Percentiles rank a stretch among this genome's conserved stretches.
phyloP scores from a whole-genome alignment of 92 coral and sea anemone species.

The Hydrozoanthus gracilis region DNA sequence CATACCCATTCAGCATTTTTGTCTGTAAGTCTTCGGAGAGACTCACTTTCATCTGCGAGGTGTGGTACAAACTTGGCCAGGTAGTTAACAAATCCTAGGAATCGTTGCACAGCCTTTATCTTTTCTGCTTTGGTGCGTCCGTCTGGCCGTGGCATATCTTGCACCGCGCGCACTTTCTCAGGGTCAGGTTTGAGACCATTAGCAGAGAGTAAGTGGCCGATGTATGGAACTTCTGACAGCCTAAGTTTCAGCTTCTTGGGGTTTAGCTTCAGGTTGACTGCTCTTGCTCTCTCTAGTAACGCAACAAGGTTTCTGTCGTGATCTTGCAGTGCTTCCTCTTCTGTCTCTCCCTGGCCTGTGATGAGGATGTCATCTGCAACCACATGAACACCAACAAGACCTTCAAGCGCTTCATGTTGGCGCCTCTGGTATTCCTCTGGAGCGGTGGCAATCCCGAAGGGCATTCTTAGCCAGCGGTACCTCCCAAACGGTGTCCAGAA shows the following conservation, averaged over 20 bases:
- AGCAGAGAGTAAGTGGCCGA: slow-evolving; percentile 40
- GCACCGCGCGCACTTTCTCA: slow-evolving; percentile 49
- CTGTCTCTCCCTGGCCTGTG: slow-evolving; percentile 40
- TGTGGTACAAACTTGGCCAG: slow-evolving; percentile 52
- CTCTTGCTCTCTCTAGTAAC: slow-evolving; percentile 47
- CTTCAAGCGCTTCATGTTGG: slow-evolving; percentile 56
- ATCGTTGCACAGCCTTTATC: slow-evolving; percentile 52
- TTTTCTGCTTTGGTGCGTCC: slow-evolving; percentile 37
- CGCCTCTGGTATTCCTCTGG: slow-evolving; percentile 8
- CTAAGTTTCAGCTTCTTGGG: slow-evolving; percentile 50
- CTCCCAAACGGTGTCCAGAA: slow-evolving; percentile 4
- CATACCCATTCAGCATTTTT: slow-evolving; percentile 42
- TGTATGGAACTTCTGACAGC: slow-evolving; percentile 45
- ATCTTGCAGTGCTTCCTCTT: slow-evolving; percentile 47
- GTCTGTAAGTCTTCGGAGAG: slow-evolving; percentile 43
- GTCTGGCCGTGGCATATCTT: slow-evolving; percentile 43
- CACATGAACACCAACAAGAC: slow-evolving; percentile 63
- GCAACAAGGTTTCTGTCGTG: slow-evolving; percentile 56
- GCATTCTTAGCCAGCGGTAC: neutral
- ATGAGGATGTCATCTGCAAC: slow-evolving; percentile 78
- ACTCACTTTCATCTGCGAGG: slow-evolving; percentile 45
- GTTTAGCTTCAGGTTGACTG: slow-evolving; percentile 49
- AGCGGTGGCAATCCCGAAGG: neutral
- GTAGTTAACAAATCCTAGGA: slow-evolving; percentile 56
- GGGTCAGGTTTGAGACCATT: slow-evolving; percentile 51